These are phyloP conservation scores for Leptinotarsa undecemlineata DNA, from an alignment of 1,140 invertebrate species.

Conservation along the genomic window DNA sequence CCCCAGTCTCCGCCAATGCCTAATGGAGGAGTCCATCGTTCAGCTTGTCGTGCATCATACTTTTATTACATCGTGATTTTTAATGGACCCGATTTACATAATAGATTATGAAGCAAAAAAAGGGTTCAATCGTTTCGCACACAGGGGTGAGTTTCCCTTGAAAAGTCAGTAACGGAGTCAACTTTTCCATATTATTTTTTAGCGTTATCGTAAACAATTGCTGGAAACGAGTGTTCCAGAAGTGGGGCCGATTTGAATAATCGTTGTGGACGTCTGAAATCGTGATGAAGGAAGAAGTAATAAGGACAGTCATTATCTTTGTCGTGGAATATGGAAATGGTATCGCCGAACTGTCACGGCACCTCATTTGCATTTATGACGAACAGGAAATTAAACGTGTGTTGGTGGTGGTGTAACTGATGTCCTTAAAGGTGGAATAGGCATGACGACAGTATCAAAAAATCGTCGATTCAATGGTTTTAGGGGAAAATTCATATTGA, in stretches of 20 bases:
- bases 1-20: not conserved
- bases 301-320: constrained; percentile 26
- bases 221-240: not conserved
- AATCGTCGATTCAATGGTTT: no score
- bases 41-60: constrained; percentile 45
- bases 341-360: constrained; percentile 19
- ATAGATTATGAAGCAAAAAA: constrained; percentile 21
- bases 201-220: constrained; percentile 11
- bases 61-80: constrained; percentile 46
- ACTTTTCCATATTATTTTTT: constrained; percentile 2
- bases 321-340: constrained; percentile 24
- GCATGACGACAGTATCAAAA: no score
- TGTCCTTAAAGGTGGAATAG: not conserved
- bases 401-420: constrained; percentile 6
- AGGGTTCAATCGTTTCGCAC: not conserved
- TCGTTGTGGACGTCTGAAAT: constrained; percentile 6
- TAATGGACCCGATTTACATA: constrained; percentile 48
- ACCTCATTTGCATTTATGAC: constrained; percentile 28
- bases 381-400: constrained; percentile 30
- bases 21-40: constrained; percentile 14
- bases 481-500: no score
- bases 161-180: not conserved
- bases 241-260: constrained; percentile 24
- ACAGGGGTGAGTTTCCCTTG: constrained; percentile 7
- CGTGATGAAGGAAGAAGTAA: constrained; percentile 15